phyloP scores from a whole-genome alignment of 2,797 vertebrate species.

The Macroramphosus scolopax region DNA sequence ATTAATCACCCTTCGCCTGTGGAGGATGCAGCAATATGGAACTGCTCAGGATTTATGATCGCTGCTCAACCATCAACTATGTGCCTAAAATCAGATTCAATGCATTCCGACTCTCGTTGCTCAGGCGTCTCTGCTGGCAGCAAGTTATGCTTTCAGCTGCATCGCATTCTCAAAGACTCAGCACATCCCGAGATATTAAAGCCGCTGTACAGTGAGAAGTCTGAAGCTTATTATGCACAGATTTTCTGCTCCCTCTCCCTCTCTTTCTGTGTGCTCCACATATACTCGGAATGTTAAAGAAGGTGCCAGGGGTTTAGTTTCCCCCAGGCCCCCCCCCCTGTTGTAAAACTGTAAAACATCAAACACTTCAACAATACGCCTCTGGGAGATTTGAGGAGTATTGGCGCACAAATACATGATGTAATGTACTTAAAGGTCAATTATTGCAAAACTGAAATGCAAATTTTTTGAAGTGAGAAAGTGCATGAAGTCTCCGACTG shows the following conservation, averaged over 20 bases:
- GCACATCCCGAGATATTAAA: constrained; percentile 40
- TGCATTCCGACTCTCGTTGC: constrained; percentile 11
- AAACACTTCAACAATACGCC: constrained; percentile 41
- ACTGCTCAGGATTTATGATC: constrained; percentile 17
- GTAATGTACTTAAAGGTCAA: constrained; percentile 30
- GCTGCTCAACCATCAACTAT: constrained; percentile 15
- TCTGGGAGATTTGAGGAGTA: neutral
- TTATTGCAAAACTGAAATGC: constrained; percentile 32
- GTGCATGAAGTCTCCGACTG: neutral
- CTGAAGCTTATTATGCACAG: constrained; percentile 25
- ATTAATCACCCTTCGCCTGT: constrained; percentile 49
- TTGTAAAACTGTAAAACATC: constrained; percentile 35
- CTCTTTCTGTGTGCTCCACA: constrained; percentile 11
- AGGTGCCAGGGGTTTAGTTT: constrained; percentile 26
- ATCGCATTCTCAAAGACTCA: constrained; percentile 20
- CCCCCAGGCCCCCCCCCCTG: constrained; percentile 9
- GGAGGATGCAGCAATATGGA: constrained; percentile 26
- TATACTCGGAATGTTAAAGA: constrained; percentile 39
- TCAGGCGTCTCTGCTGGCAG: constrained; percentile 18
- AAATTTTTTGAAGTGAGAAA: constrained; percentile 9
- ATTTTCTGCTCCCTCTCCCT: constrained; percentile 18
- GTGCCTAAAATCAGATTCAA: constrained; percentile 13
- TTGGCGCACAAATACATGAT: constrained; percentile 25
- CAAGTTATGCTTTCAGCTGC: constrained; percentile 37
- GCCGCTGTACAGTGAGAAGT: constrained; percentile 22